Conservation (phyloP, 2,888 invertebrate genomes). For the Hyalella azteca region DNA sequence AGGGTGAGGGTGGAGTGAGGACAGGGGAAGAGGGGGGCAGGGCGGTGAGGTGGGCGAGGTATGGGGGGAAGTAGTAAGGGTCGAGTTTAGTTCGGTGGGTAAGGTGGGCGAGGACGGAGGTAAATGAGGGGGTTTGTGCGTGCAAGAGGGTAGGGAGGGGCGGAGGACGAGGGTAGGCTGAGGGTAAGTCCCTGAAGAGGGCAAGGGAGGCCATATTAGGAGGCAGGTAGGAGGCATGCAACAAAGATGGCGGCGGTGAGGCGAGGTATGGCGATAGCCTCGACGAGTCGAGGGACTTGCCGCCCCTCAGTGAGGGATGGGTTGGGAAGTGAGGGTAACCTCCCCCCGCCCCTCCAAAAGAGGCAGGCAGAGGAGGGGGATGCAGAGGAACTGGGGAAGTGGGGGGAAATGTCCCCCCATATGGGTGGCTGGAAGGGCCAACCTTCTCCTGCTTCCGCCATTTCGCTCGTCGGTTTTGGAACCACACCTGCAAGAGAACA, state of each 20-base stretch:
- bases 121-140: conserved; percentile 55
- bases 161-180: conserved; percentile 44
- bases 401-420: conserved; percentile 49
- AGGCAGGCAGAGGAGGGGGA: conserved; percentile 51
- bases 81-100: conserved; percentile 55
- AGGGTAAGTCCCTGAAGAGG: conserved; percentile 52
- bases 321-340: conserved; percentile 49
- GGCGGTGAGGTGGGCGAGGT: conserved; percentile 50
- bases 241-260: conserved; percentile 30
- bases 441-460: conserved; percentile 58
- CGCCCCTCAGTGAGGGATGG: conserved; percentile 38
- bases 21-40: conserved; percentile 47
- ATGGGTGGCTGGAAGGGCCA: conserved; percentile 54
- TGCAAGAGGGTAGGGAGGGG: conserved; percentile 47
- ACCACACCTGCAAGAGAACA: conserved; percentile 55
- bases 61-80: conserved; percentile 40
- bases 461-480: conserved; percentile 56
- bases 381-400: conserved; percentile 46
- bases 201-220: conserved; percentile 47
- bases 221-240: conserved; percentile 39
- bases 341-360: conserved; percentile 47
- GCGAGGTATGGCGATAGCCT: conserved; percentile 41
- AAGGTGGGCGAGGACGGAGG: conserved; percentile 54
- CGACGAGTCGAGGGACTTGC: conserved; percentile 37
- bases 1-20: conserved; percentile 44